These are phyloP conservation scores for Hylaea fasciaria DNA, from an alignment of 2,888 invertebrate species.

Conservation along the genomic window DNA sequence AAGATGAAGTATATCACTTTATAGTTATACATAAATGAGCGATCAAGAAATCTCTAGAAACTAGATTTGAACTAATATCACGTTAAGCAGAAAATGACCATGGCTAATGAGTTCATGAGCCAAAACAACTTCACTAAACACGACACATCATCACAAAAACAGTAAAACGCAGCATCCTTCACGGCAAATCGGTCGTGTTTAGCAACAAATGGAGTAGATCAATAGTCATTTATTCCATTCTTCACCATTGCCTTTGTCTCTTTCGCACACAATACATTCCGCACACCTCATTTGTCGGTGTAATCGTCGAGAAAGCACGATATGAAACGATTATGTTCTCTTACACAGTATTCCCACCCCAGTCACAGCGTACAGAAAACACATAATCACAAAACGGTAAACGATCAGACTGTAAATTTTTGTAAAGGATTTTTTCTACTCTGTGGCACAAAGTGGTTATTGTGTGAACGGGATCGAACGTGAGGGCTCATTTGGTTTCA, in stretches of 20 bases:
- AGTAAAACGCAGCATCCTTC: constrained; percentile 4
- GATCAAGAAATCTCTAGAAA: too few species aligned
- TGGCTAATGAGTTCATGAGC: too few species aligned
- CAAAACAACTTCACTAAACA: not conserved
- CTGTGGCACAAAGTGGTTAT: constrained; percentile 39
- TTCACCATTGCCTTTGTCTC: constrained; percentile 54
- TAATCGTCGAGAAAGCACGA: constrained; percentile 72
- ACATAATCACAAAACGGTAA: not conserved
- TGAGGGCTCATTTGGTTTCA: constrained; percentile 52
- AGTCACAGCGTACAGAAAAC: constrained; percentile 41
- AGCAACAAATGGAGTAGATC: constrained; percentile 44
- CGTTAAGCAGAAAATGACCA: too few species aligned
- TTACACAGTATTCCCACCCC: constrained; percentile 39
- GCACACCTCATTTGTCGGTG: constrained; percentile 67
- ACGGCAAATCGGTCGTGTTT: constrained; percentile 34
- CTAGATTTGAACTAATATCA: too few species aligned
- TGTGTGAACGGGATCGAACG: constrained; percentile 37
- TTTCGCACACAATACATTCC: constrained; percentile 62
- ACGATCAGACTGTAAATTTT: constrained; percentile 18
- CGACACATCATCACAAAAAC: not conserved
- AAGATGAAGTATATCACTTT: too few species aligned
- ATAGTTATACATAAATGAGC: too few species aligned
- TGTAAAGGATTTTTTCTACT: constrained; percentile 2
- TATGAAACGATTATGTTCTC: constrained; percentile 64
- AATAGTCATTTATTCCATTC: constrained; percentile 53